phyloP scores from a whole-genome alignment of 2,888 invertebrate species.

The Ischnura elegans region DNA sequence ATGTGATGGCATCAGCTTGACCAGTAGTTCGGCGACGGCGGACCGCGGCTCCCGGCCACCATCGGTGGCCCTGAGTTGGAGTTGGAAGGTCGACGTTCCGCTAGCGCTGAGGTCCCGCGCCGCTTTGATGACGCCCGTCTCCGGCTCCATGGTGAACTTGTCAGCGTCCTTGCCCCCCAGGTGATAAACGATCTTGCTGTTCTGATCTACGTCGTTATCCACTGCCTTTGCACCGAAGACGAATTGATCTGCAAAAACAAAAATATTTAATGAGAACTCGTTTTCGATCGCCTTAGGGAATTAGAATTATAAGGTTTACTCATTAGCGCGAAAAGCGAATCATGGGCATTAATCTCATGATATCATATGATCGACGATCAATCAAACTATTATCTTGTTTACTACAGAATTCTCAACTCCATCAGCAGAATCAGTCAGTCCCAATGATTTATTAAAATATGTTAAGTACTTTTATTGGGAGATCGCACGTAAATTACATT shows the following conservation, averaged over 20 bases:
- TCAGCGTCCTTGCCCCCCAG: conserved; percentile 88
- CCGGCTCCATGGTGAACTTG: conserved; percentile 87
- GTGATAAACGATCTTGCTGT: conserved; percentile 89
- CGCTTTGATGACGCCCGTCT: conserved; percentile 93
- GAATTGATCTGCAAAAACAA: conserved; percentile 82
- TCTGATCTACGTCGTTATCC: conserved; percentile 90
- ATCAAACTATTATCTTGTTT: no score
- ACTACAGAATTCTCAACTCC: no score
- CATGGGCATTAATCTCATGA: neutral
- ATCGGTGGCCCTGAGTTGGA: conserved; percentile 90
- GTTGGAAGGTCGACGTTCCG: conserved; percentile 79
- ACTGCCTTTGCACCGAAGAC: conserved; percentile 93
- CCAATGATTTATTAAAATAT: no score
- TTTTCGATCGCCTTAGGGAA: conserved; percentile 24
- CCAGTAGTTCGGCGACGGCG: conserved; percentile 87
- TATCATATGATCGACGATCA: no score
- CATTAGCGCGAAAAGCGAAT: neutral
- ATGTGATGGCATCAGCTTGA: conserved; percentile 87
- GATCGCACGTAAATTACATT: no score
- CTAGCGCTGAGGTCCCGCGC: conserved; percentile 82
- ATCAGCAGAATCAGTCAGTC: no score
- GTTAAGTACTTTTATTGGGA: no score
- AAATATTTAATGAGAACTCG: conserved; percentile 64
- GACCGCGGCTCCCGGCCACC: conserved; percentile 85
- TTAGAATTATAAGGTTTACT: conserved; percentile 10